Evolutionary conservation across 2,888 invertebrate species (phyloP), one percentile per base, ranked within the genome.

Genomic region (Smittia aterrima): DNA sequence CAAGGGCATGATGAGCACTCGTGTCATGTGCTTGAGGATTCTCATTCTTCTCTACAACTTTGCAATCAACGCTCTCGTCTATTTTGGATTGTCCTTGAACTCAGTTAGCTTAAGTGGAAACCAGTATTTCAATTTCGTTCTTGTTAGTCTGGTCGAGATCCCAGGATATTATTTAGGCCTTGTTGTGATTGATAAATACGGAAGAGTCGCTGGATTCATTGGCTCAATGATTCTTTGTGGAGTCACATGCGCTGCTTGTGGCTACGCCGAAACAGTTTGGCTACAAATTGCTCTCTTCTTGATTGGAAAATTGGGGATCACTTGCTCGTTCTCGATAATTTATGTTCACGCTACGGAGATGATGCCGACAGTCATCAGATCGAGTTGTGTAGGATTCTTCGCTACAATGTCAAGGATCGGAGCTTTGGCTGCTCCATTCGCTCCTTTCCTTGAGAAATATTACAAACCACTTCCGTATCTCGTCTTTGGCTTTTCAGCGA

Each of bases 51-150:
- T 71, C 70, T 40, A 58, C 75, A 80, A 77, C 73, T 83, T 86
- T 89, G 84, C 86, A 22, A 86, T 89, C 1, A 89, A 87, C 78
- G 87, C 89, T 0, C 88, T 90, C 75, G 88, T 90, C 1, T 90
- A 86, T 78, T 90, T 89, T 78, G 90, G 90, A 0, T 81, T 90
- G 27, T 89, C 89, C 0, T 81, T 90, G 24, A 89, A 88, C 79
- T 86, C 90, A 0, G 88, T 88, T 0, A 86, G 85, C 67, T 83
- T 90, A 75, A 87, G 87, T 75, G 90, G 90, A 11, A 87, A 90
- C 79, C 89, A 89, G 79, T 90, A 90, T 79, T 75, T 88, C 1
- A 90, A 90, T 80, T 90, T 90, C 79, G 84, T 87, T 9, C 79
- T 89, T 27, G 88, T 88, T 1, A 86, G 87, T 75, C 79, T 88